Evolutionary conservation across 2,113 vertebrate species (phyloP), one percentile per base, ranked within the genome.

Genomic region (Felis chaus): DNA sequence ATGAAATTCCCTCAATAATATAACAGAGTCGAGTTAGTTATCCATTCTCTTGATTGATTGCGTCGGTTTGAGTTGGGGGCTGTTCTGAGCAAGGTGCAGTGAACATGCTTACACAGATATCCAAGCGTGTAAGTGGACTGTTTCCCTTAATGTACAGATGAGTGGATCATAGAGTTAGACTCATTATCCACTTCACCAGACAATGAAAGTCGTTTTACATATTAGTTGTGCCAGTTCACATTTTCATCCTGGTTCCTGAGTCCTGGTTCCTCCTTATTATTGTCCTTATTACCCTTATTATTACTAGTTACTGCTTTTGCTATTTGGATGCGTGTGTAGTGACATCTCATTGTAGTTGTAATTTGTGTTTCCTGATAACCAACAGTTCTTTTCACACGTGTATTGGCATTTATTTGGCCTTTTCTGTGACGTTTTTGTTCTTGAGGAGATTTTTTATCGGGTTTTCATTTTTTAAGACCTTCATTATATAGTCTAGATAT

Each of bases 331-430:
- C 53, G 21, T 41, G 27, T 36, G 16, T 45, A 33, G 6, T 45
- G 27, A 31, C 41, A 68, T 66, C 33, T 79, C 45, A 12, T 5
- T 84, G 19, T 68, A 61, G 55, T 85, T 84, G 74, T 91, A 65
- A 45, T 83, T 82, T 92, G n/a, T 55, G 29, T 68, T 73, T 89
- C 55, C 45, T 41, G 57, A 50, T 41, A 87, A 63, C 18, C 33
- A 76, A 1, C 25, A 69, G 7, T 10, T 63, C 4, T 88, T 96
- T 61, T n/a, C 50, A 10, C 50, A 36, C 39, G 31, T 57, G 33
- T 84, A 13, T 57, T 94, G 19, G 8, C 48, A 50, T 96, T 83
- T 93, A 50, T 96, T 89, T 93, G 4, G 78, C 68, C 6, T 96
- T 84, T 89, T 39, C 41, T 89, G 13, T 36, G 1, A 74, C 48